Evolutionary conservation across 1,140 invertebrate genomes (phyloP).

Genomic region (Diorhabda sublineata): DNA sequence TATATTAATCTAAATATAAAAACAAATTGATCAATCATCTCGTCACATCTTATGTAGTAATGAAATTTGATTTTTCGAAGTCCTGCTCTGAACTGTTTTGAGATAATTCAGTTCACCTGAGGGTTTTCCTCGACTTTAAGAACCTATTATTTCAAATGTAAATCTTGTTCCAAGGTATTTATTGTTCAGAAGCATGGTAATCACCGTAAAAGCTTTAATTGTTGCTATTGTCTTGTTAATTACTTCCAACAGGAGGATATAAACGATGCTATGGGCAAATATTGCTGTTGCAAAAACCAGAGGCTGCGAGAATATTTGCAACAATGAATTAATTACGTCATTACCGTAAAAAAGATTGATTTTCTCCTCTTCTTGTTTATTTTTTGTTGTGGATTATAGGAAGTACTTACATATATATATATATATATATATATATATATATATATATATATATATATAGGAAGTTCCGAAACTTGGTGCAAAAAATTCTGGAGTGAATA

Average conservation of each 20-base stretch:
- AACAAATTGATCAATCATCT: too few species aligned
- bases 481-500: too few species aligned
- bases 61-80: too few species aligned
- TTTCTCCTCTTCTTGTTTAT: too few species aligned
- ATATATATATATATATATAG: too few species aligned
- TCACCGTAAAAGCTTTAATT: slow-evolving; percentile 20
- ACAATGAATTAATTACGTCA: neutral
- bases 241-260: slow-evolving; percentile 17
- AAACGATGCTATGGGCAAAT: slow-evolving; percentile 18
- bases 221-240: slow-evolving; percentile 20
- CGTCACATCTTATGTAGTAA: too few species aligned
- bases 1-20: too few species aligned
- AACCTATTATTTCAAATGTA: slow-evolving; percentile 21
- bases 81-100: neutral
- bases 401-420: too few species aligned
- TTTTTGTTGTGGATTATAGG: too few species aligned
- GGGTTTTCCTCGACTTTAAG: slow-evolving; percentile 15
- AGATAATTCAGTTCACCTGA: slow-evolving; percentile 14
- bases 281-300: neutral
- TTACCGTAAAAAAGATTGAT: too few species aligned
- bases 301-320: neutral
- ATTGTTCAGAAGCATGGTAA: slow-evolving; percentile 21
- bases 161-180: slow-evolving; percentile 14
- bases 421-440: too few species aligned
- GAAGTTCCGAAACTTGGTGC: too few species aligned